Evolutionary conservation across 1,140 invertebrate genomes (phyloP).

Genomic region (Sinonovacula constricta): DNA sequence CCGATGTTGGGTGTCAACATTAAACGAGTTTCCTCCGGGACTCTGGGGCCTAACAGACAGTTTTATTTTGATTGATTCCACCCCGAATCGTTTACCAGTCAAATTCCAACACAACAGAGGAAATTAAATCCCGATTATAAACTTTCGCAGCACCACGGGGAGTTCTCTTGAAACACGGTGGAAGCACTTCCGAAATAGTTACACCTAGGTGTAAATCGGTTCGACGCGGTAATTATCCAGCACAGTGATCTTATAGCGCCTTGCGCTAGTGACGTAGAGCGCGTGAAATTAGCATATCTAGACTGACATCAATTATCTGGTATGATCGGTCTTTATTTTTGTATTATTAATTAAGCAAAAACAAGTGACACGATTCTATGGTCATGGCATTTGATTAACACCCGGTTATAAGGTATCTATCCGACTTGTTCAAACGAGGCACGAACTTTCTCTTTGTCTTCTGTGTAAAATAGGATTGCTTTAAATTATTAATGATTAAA

Average conservation of each 20-base stretch:
- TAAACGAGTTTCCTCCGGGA: background rate
- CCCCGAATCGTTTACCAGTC: background rate
- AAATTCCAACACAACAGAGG: background rate
- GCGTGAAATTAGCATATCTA: too few relatives aligned
- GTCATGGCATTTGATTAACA: too few relatives aligned
- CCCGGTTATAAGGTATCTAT: too few relatives aligned
- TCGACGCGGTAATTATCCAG: constrained; percentile 32
- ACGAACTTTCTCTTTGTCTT: too few relatives aligned
- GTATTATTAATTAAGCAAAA: too few relatives aligned
- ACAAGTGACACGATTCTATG: too few relatives aligned
- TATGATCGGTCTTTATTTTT: too few relatives aligned
- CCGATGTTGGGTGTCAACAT: background rate
- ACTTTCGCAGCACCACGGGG: background rate
- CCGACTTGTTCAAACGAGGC: too few relatives aligned
- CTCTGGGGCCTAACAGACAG: background rate
- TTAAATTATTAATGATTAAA: too few relatives aligned
- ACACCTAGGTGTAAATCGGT: constrained; percentile 41
- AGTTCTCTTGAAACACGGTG: background rate
- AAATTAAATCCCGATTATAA: background rate
- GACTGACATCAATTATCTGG: too few relatives aligned
- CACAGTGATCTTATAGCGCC: background rate
- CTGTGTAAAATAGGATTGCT: too few relatives aligned
- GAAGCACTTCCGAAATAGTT: background rate
- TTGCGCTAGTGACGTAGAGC: background rate
- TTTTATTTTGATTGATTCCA: background rate